Conservation (phyloP, 1,140 invertebrate genomes). For the Eufriesea mexicana region DNA sequence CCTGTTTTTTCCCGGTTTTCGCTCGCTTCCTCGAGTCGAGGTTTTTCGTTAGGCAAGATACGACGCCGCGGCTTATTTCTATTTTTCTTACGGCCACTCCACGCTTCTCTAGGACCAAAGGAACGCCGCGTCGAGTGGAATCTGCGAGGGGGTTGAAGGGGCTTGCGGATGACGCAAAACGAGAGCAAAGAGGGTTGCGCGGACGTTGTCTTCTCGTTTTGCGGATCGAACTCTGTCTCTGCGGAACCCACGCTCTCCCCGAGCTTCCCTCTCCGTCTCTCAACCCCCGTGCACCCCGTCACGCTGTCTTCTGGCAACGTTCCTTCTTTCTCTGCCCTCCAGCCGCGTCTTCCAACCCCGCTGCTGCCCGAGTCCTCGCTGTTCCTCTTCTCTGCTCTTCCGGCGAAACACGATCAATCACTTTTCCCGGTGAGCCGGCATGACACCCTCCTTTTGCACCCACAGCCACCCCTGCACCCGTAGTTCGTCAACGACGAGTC, state of each 20-base stretch:
- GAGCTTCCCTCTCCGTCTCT: conserved; percentile 57
- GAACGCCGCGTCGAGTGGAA: conserved; percentile 72
- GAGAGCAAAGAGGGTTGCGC: conserved; percentile 46
- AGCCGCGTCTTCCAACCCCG: conserved; percentile 57
- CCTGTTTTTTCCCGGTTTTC: conserved; percentile 69
- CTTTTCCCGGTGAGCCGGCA: conserved; percentile 78
- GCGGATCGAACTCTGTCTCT: conserved; percentile 76
- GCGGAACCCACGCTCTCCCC: conserved; percentile 70
- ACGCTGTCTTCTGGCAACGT: conserved; percentile 51
- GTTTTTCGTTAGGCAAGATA: conserved; percentile 62
- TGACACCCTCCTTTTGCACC: conserved; percentile 79
- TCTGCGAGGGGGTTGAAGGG: conserved; percentile 64
- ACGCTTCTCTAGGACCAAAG: conserved; percentile 45
- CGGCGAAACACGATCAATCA: conserved; percentile 82
- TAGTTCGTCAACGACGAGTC: conserved; percentile 66
- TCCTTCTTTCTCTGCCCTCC: conserved; percentile 61
- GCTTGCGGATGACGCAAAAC: conserved; percentile 68
- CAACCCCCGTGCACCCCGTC: not conserved
- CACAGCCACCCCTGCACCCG: conserved; percentile 73
- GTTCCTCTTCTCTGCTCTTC: conserved; percentile 74
- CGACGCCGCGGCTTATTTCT: conserved; percentile 68
- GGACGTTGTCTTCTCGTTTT: conserved; percentile 74
- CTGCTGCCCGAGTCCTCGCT: conserved; percentile 46
- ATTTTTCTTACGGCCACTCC: conserved; percentile 75
- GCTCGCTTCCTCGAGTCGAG: conserved; percentile 43